Conservation (phyloP, 2,797 vertebrate species). For the Pantherophis vulpinus region DNA sequence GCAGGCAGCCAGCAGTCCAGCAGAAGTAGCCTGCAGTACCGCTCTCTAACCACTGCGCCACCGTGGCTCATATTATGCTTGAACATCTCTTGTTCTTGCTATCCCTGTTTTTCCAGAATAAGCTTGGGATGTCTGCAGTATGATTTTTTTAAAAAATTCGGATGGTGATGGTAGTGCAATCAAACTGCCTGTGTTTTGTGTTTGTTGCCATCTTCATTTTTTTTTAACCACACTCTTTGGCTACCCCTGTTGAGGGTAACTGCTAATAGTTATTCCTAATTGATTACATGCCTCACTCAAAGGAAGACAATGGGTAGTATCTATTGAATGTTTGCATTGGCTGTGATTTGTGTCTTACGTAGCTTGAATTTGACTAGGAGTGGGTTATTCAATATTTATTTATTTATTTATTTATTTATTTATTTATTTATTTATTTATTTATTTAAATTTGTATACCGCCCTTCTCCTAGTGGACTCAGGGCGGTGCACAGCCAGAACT, state of each 20-base stretch:
- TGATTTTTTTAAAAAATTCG: not conserved
- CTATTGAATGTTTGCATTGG: not conserved
- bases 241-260: not conserved
- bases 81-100: not conserved
- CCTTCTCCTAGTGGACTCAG: too few species aligned
- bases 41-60: too few species aligned
- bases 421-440: too few species aligned
- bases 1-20: too few species aligned
- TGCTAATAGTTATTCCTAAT: not conserved
- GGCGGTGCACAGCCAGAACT: too few species aligned
- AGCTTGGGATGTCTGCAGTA: not conserved
- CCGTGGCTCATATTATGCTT: not conserved
- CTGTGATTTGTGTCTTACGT: not conserved
- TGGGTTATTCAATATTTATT: not conserved
- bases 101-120: not conserved
- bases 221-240: not conserved
- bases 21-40: too few species aligned
- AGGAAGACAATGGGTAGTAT: not conserved
- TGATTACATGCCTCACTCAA: not conserved
- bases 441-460: too few species aligned
- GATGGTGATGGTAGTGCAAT: not conserved
- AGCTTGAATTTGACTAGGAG: not conserved
- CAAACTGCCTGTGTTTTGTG: not conserved
- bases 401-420: too few species aligned
- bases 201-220: not conserved